Conservation (phyloP, 1,140 invertebrate genomes). For the Panulirus ornatus region DNA sequence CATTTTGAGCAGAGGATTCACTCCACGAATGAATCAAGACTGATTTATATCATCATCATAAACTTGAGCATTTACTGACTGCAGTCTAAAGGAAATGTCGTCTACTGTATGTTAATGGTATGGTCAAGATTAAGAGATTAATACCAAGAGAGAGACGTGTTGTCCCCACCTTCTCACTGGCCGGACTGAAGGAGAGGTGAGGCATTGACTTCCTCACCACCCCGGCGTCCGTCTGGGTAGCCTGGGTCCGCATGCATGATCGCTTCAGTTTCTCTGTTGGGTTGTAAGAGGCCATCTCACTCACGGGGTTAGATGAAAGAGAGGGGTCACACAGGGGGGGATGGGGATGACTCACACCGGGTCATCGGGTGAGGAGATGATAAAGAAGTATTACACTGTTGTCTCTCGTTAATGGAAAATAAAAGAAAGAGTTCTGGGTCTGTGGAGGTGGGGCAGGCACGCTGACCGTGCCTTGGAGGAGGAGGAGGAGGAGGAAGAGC, state of each 20-base stretch:
- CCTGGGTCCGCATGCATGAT: conserved; percentile 93
- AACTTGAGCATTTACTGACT: not conserved
- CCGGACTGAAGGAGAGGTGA: conserved; percentile 49
- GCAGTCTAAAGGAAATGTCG: not conserved
- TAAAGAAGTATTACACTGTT: not conserved
- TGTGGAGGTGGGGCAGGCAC: too few relatives aligned
- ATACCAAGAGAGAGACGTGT: not conserved
- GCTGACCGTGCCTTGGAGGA: too few relatives aligned
- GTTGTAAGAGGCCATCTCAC: not conserved
- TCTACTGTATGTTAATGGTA: not conserved
- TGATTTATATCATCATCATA: too few relatives aligned
- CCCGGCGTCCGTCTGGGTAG: conserved; percentile 89
- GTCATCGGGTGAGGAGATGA: not conserved
- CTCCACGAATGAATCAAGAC: not conserved
- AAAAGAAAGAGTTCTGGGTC: not conserved
- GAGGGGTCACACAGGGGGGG: not conserved
- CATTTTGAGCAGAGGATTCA: too few relatives aligned
- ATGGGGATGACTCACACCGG: not conserved
- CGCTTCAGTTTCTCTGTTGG: conserved; percentile 88
- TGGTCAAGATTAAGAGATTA: not conserved
- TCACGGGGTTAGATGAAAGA: not conserved
- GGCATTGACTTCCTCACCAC: conserved; percentile 74
- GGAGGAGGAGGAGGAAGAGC: not conserved
- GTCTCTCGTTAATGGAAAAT: too few relatives aligned
- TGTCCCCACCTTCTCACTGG: conserved; percentile 65